Conservation (phyloP, 2,113 vertebrate species). For the Ptyas mucosa region DNA sequence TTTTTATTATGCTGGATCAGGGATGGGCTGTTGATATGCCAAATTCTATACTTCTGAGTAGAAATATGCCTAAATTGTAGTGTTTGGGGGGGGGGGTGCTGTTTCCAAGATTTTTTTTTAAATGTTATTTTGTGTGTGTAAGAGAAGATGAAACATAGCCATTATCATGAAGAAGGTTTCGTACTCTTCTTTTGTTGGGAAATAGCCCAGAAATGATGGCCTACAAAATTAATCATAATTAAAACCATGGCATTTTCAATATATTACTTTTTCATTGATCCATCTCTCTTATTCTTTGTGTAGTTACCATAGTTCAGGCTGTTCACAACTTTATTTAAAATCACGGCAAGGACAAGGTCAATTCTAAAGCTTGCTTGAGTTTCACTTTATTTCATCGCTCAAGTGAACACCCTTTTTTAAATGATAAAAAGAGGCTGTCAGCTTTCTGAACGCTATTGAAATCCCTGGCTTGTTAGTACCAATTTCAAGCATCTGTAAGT, state of each 20-base stretch:
- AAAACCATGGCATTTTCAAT: background rate
- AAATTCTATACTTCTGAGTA: background rate
- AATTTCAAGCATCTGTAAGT: background rate
- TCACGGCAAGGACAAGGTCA: background rate
- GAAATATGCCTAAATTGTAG: background rate
- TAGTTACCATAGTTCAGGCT: background rate
- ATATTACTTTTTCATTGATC: background rate
- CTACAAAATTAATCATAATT: slow-evolving; percentile 1
- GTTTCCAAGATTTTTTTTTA: background rate
- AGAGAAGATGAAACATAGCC: background rate
- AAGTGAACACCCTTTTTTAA: background rate
- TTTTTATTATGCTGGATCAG: background rate
- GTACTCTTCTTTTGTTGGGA: background rate
- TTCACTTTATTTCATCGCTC: slow-evolving; percentile 1
- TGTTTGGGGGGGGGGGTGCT: background rate
- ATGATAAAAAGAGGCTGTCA: slow-evolving; percentile 6
- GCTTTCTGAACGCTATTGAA: background rate
- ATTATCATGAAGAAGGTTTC: background rate
- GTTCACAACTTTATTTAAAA: slow-evolving; percentile 19
- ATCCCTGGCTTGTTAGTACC: slow-evolving; percentile 1
- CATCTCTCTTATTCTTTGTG: background rate
- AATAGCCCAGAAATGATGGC: background rate
- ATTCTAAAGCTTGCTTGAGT: slow-evolving; percentile 1
- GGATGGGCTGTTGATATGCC: background rate
- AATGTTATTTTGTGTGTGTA: background rate